phyloP scores from a whole-genome alignment of 2,888 invertebrate genomes.

The Drosophila fungiperda region DNA sequence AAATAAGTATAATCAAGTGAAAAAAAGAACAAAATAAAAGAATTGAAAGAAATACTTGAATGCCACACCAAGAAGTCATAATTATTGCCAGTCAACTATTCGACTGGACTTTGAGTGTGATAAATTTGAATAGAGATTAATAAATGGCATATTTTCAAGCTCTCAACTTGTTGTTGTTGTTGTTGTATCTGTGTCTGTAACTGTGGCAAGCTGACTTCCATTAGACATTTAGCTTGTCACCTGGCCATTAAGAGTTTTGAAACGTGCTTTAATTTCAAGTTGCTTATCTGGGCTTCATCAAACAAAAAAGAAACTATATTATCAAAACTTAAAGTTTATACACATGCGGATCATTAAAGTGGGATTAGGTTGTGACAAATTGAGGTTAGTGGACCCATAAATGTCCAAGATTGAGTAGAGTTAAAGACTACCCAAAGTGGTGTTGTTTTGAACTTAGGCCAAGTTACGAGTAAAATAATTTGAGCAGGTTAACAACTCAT shows the following conservation, averaged over 20 bases:
- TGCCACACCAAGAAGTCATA: slow-evolving; percentile 72
- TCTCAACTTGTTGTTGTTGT: neutral
- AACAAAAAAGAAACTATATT: neutral
- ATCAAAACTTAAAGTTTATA: neutral
- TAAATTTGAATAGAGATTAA: slow-evolving; percentile 73
- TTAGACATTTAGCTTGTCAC: slow-evolving; percentile 42
- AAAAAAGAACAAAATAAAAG: slow-evolving; percentile 1
- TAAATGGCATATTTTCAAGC: slow-evolving; percentile 25
- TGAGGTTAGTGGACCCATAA: slow-evolving; percentile 21
- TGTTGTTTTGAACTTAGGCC: neutral
- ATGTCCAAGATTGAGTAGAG: neutral
- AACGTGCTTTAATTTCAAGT: slow-evolving; percentile 19
- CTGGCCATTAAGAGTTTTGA: slow-evolving; percentile 40
- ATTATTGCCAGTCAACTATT: slow-evolving; percentile 78
- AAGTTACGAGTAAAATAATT: neutral
- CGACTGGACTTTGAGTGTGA: slow-evolving; percentile 52
- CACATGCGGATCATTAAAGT: slow-evolving; percentile 16
- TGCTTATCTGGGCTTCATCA: slow-evolving; percentile 39
- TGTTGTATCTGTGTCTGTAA: slow-evolving; percentile 7
- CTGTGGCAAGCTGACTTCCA: slow-evolving; percentile 9
- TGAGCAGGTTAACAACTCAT: slow-evolving; percentile 20
- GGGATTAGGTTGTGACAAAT: slow-evolving; percentile 23
- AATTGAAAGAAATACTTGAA: slow-evolving; percentile 48
- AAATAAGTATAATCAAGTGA: slow-evolving; percentile 29
- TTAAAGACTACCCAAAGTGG: neutral